A percentile compares a stretch with the other conserved stretches of the same genome.
phyloP scores from a whole-genome alignment of 2,888 invertebrate genomes.

The Thymelicus lineola region DNA sequence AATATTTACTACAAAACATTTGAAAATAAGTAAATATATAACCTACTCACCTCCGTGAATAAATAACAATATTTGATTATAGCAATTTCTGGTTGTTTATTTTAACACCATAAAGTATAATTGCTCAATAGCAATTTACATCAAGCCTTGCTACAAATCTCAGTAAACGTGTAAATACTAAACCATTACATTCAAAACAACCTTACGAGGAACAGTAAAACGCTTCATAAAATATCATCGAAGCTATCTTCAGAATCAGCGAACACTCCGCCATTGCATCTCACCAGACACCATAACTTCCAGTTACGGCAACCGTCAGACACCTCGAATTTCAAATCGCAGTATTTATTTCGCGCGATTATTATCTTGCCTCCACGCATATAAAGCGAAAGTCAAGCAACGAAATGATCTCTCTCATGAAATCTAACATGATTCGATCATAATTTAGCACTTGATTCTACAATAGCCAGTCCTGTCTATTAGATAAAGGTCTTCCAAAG shows the following conservation, averaged over 20 bases:
- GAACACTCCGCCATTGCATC: slow-evolving; percentile 16
- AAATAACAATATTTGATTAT: no score
- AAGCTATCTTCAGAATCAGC: slow-evolving; percentile 28
- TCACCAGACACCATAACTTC: slow-evolving; percentile 44
- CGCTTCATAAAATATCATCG: slow-evolving; percentile 31
- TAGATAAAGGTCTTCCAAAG: slow-evolving; percentile 64
- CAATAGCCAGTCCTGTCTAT: slow-evolving; percentile 66
- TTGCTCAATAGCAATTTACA: no score
- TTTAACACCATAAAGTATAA: no score
- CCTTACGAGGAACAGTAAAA: slow-evolving; percentile 16
- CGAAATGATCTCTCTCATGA: slow-evolving; percentile 63
- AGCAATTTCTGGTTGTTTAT: no score
- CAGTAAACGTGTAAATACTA: neutral
- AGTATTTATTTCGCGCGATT: slow-evolving; percentile 66
- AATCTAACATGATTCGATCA: slow-evolving; percentile 69
- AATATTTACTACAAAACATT: no score
- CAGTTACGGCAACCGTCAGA: slow-evolving; percentile 45
- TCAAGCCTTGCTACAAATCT: neutral
- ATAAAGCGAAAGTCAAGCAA: slow-evolving; percentile 50
- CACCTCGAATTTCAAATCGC: slow-evolving; percentile 72
- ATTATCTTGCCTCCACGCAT: slow-evolving; percentile 57
- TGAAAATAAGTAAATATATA: no score
- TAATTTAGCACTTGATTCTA: slow-evolving; percentile 74
- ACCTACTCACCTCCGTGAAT: no score
- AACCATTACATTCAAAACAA: neutral